Conservation (phyloP, 2,888 invertebrate species). For the Tachina lurida region DNA sequence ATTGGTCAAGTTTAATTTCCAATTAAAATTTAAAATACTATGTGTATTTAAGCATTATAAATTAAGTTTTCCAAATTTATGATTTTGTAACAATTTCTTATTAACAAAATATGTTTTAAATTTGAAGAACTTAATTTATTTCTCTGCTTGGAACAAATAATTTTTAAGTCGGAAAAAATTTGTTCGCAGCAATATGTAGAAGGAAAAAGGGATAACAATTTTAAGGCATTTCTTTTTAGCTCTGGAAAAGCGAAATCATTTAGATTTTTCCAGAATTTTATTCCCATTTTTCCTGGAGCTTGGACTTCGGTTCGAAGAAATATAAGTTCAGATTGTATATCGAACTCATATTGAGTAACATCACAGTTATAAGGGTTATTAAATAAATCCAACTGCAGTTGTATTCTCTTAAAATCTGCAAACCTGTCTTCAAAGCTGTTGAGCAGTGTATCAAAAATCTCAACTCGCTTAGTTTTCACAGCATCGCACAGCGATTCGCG, state of each 20-base stretch:
- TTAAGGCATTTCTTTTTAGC: neutral
- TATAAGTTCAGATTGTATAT: neutral
- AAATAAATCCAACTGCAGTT: conserved; percentile 13
- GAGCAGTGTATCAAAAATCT: no score
- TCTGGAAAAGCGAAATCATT: neutral
- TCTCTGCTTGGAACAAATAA: conserved; percentile 5
- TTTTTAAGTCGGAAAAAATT: no score
- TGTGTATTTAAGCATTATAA: neutral
- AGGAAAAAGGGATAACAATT: neutral
- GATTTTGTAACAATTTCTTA: conserved; percentile 15
- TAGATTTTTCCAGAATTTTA: conserved; percentile 21
- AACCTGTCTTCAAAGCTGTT: neutral
- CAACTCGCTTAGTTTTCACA: neutral
- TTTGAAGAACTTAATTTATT: conserved; percentile 16
- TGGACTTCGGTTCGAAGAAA: neutral
- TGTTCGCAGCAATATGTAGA: no score
- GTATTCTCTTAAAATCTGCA: conserved; percentile 25
- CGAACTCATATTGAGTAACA: neutral
- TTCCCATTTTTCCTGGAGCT: conserved; percentile 6
- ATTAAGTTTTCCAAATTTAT: neutral
- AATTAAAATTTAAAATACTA: conserved; percentile 12
- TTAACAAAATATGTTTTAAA: conserved; percentile 21
- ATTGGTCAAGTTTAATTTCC: conserved; percentile 5
- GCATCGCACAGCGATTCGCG: no score
- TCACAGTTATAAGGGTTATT: conserved; percentile 27